A percentile compares a stretch with the other conserved stretches of the same genome.
Evolutionary conservation across 2,888 invertebrate species (phyloP).

Genomic region (Choreutis nemorana): DNA sequence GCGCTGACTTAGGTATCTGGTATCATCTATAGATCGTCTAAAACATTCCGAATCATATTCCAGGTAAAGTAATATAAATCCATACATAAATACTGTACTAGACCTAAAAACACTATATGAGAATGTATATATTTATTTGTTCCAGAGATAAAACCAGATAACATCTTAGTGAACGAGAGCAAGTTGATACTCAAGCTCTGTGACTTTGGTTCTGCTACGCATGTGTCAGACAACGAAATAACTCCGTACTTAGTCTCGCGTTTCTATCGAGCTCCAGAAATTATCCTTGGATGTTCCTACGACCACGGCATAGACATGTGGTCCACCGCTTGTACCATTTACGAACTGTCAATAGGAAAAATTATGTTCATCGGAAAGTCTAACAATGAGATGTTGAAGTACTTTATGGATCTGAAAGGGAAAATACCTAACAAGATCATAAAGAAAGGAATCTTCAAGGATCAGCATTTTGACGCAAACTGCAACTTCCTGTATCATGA

Average conservation of each 20-base stretch:
- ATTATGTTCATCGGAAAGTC: conserved; percentile 98
- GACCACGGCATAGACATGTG: conserved; percentile 99
- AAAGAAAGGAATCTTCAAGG: conserved; percentile 92
- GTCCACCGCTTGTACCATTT: conserved; percentile 98
- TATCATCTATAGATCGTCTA: too few relatives aligned
- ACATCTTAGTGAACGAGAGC: conserved; percentile 97
- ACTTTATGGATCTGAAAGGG: conserved; percentile 98
- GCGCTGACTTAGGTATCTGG: too few relatives aligned
- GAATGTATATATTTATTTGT: conserved; percentile 11
- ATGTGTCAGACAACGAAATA: conserved; percentile 93
- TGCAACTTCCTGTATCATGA: conserved; percentile 98
- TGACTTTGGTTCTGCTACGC: conserved; percentile 98
- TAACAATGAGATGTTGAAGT: conserved; percentile 99
- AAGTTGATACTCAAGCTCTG: conserved; percentile 96
- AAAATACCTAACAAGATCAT: conserved; percentile 97
- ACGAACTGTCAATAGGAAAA: conserved; percentile 97
- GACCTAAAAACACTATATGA: too few relatives aligned
- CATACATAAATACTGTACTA: too few relatives aligned
- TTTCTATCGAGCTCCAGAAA: conserved; percentile 98
- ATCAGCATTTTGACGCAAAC: conserved; percentile 95
- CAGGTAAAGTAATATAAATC: too few relatives aligned
- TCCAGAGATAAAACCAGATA: conserved; percentile 97
- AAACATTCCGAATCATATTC: too few relatives aligned
- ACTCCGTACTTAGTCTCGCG: conserved; percentile 98
- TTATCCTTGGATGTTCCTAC: conserved; percentile 95